These are phyloP conservation scores for Lemur catta DNA, from an alignment of 2,797 vertebrate species.

Conservation along the genomic window DNA sequence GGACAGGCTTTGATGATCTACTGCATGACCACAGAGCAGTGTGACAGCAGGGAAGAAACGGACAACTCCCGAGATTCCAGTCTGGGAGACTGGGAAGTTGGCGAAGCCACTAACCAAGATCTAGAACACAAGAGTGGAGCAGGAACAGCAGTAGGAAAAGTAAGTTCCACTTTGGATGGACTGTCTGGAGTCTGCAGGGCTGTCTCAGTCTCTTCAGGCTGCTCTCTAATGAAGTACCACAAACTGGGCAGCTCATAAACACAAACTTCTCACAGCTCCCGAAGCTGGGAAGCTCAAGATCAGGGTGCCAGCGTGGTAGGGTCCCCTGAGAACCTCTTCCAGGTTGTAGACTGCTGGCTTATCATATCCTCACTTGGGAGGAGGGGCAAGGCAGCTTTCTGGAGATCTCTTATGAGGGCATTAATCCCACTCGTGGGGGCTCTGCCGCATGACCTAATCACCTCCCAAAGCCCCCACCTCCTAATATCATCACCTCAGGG, in stretches of 20 bases:
- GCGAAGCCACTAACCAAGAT: neutral
- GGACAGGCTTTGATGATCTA: neutral
- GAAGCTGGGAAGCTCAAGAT: neutral
- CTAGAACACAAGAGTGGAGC: too few species aligned
- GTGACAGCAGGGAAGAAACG: neutral
- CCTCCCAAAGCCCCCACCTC: neutral
- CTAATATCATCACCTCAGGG: neutral
- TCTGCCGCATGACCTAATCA: neutral
- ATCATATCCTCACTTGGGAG: neutral
- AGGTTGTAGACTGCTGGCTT: neutral
- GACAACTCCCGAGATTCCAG: neutral
- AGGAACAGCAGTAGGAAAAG: neutral
- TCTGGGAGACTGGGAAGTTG: neutral
- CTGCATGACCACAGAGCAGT: neutral
- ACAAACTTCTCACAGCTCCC: neutral
- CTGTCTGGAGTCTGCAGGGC: fast-evolving
- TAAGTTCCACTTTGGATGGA: neutral
- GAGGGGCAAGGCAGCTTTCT: neutral
- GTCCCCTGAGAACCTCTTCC: neutral
- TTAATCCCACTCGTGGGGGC: neutral
- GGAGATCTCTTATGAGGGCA: neutral
- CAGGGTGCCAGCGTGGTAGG: too few species aligned
- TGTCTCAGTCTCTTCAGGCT: neutral
- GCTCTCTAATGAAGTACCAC: neutral
- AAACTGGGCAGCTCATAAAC: neutral